phyloP scores from a whole-genome alignment of 1,140 invertebrate species.

The Rhynchophorus ferrugineus region DNA sequence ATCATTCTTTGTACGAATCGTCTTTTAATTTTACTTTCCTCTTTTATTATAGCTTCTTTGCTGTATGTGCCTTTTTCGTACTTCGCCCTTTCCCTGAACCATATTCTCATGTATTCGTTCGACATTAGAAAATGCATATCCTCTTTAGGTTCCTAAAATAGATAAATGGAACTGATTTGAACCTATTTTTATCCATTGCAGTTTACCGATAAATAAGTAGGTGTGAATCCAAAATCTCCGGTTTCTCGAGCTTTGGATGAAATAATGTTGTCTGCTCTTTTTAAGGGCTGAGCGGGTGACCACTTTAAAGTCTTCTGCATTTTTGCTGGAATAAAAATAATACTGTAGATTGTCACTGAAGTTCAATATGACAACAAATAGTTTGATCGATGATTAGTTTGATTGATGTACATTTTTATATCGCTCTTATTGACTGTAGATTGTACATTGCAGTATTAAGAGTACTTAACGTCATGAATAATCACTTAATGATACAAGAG shows the following conservation, averaged over 20 bases:
- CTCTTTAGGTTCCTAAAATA: constrained; percentile 18
- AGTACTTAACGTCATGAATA: no score
- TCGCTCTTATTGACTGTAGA: no score
- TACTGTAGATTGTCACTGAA: not conserved
- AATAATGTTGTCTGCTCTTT: constrained; percentile 30
- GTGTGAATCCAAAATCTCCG: constrained; percentile 25
- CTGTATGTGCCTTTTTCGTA: constrained; percentile 34
- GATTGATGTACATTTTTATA: no score
- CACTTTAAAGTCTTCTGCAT: constrained; percentile 29
- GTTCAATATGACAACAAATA: not conserved
- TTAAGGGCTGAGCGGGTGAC: constrained; percentile 21
- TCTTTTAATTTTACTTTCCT: constrained; percentile 28
- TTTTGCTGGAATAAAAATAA: constrained; percentile 4
- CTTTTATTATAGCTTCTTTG: constrained; percentile 28
- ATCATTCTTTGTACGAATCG: constrained; percentile 30
- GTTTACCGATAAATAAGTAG: constrained; percentile 30
- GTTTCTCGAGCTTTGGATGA: constrained; percentile 30
- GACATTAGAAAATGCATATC: constrained; percentile 29
- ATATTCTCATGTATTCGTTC: constrained; percentile 33
- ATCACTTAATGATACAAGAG: no score
- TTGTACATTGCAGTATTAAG: no score
- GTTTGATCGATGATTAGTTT: no score
- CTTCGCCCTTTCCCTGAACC: constrained; percentile 31
- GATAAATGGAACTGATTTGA: no score
- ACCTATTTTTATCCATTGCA: no score